Conservation (phyloP, 2,888 invertebrate genomes). For the Drosophila anomalipes region DNA sequence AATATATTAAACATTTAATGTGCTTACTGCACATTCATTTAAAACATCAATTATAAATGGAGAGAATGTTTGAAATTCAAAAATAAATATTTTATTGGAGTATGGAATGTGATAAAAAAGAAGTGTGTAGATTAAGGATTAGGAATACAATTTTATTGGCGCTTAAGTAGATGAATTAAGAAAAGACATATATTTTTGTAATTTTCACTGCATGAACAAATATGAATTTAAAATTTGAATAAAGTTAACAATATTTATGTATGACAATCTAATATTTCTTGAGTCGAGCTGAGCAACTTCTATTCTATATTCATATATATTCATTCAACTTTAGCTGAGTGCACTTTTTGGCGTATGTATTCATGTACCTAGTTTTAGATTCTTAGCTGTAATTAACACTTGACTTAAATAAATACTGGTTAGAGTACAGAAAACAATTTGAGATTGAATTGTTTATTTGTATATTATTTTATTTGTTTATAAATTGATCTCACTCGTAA, state of each 20-base stretch:
- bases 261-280: background rate
- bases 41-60: background rate
- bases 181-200: background rate
- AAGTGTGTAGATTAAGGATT: background rate
- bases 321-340: background rate
- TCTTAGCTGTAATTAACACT: background rate
- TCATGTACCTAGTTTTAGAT: background rate
- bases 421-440: background rate
- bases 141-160: background rate
- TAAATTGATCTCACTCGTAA: background rate
- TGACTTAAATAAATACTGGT: background rate
- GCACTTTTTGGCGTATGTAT: background rate
- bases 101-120: slow-evolving; percentile 9
- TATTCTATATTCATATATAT: background rate
- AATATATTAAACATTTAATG: background rate
- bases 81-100: background rate
- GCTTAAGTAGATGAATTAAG: background rate
- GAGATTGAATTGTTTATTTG: background rate
- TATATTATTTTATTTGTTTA: background rate
- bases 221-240: background rate
- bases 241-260: slow-evolving; percentile 1
- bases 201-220: background rate
- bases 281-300: background rate
- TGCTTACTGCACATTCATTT: background rate
- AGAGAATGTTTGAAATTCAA: background rate